Percentiles rank a stretch among this genome's conserved stretches.
These are phyloP conservation scores for Stenopsyche tienmushanensis DNA, from an alignment of 1,140 invertebrate genomes.

Conservation along the genomic window DNA sequence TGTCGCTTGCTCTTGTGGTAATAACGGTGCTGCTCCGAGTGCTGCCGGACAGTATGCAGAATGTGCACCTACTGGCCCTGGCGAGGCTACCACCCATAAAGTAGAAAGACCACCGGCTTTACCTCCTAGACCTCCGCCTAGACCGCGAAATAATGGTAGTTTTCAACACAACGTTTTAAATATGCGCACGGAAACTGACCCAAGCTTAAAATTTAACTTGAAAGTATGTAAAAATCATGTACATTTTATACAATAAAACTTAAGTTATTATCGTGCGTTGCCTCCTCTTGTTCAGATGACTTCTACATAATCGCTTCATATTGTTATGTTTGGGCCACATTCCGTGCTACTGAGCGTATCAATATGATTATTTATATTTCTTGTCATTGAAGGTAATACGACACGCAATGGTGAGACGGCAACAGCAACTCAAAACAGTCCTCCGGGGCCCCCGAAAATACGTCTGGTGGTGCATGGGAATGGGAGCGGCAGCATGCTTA, in stretches of 20 bases:
- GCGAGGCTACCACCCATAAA: slow-evolving; percentile 44
- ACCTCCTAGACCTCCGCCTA: slow-evolving; percentile 48
- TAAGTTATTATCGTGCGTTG: too few species aligned
- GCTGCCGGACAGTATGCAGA: slow-evolving; percentile 50
- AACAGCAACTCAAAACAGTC: not conserved
- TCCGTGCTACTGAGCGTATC: too few species aligned
- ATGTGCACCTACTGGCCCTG: slow-evolving; percentile 24
- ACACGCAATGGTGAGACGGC: not conserved
- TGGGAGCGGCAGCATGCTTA: slow-evolving; percentile 49
- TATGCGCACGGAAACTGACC: too few species aligned
- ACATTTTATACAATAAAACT: too few species aligned
- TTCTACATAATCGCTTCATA: too few species aligned
- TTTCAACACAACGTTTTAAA: too few species aligned
- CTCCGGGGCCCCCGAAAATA: slow-evolving; percentile 46
- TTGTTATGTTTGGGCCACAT: too few species aligned
- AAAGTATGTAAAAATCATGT: too few species aligned
- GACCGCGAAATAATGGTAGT: slow-evolving; percentile 25
- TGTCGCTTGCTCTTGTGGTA: slow-evolving; percentile 51
- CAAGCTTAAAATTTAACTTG: too few species aligned
- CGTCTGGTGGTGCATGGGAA: slow-evolving; percentile 55
- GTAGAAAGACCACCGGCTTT: slow-evolving; percentile 51
- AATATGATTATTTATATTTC: slow-evolving; percentile 4
- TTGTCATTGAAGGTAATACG: too few species aligned
- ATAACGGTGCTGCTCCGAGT: not conserved
- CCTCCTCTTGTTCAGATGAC: too few species aligned